phyloP scores from a whole-genome alignment of 2,113 vertebrate species.

The Pelecanoides urinatrix region DNA sequence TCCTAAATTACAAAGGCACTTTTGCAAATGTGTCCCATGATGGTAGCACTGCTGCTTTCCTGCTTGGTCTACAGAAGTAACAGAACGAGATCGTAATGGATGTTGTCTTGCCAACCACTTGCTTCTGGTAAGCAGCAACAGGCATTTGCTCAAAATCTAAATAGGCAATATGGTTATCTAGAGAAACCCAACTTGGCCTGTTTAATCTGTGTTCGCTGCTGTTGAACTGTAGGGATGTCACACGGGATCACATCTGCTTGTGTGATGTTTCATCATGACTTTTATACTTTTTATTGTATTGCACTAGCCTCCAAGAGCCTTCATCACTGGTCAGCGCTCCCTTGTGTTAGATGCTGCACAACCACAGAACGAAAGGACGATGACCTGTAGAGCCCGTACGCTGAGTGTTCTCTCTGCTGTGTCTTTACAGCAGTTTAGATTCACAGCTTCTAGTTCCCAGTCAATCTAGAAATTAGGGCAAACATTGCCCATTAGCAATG shows the following conservation, averaged over 20 bases:
- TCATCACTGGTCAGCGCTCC: neutral
- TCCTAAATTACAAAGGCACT: neutral
- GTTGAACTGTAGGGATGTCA: accelerated
- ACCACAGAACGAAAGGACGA: accelerated
- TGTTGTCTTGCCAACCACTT: neutral
- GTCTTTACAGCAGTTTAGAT: neutral
- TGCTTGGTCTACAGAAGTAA: neutral
- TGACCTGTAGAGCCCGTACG: neutral
- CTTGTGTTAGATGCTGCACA: neutral
- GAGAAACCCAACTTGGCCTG: neutral
- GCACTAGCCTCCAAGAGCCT: neutral
- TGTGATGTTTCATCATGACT: neutral
- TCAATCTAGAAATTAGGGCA: neutral
- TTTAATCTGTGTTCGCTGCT: neutral
- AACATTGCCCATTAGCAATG: neutral
- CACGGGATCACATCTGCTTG: neutral
- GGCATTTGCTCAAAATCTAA: neutral
- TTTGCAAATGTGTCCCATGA: neutral
- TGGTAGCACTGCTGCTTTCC: neutral
- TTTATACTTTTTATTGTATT: neutral
- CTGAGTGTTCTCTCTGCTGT: neutral
- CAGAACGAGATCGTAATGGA: neutral
- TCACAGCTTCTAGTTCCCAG: neutral
- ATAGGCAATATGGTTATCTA: neutral
- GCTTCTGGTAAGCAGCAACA: neutral